Base-by-base conservation (phyloP, 2,113 vertebrate species). In the Stigmatopora argus region DNA sequence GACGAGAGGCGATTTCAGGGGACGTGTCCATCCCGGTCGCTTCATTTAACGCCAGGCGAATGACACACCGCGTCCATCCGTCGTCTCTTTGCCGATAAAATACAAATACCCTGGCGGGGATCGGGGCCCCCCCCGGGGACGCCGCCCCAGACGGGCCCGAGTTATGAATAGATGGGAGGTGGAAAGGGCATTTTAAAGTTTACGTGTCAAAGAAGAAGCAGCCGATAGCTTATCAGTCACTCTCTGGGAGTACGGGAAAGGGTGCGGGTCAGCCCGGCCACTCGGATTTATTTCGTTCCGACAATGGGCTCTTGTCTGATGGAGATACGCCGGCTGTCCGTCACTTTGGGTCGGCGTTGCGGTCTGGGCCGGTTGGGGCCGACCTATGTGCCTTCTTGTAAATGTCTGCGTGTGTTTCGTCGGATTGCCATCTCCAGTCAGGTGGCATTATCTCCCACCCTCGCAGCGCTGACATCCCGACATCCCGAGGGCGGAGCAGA, bases 351-450 rank as follows among this genome's bases (percentile, higher is more conserved):
- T 69, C 77, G 77, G 80, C 75, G 79, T 80, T 81, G 77, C 26
- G 26, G 26, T 81, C 73, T 64, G 77, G 26, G 0, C 52, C 47
- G 66, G 26, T 7, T 34, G 49, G 64, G 62, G 67, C 49, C 12
- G 19, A 21, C 55, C 49, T 44, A 13, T 60, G 58, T 64, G 53
- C 65, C 64, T 65, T 56, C 67, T 63, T 69, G 53, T 51, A 53
- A 63, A 65, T 69, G 76, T 66, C 61, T 66, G 46, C 51, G 64
- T 73, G 52, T 78, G 71, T 67, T 71, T 75, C 70, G 56, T 66
- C 70, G 55, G 87, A 89, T 89, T 82, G 78, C 66, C 77, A 90
- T 88, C 86, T 82, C 75, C 85, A 78, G 75, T 79, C 73, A 71
- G 79, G 72, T 81, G 63, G 79, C 70, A 68, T 82, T 49, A 81